Conservation (phyloP, 2,797 vertebrate species). For the Corythornis leucogaster region DNA sequence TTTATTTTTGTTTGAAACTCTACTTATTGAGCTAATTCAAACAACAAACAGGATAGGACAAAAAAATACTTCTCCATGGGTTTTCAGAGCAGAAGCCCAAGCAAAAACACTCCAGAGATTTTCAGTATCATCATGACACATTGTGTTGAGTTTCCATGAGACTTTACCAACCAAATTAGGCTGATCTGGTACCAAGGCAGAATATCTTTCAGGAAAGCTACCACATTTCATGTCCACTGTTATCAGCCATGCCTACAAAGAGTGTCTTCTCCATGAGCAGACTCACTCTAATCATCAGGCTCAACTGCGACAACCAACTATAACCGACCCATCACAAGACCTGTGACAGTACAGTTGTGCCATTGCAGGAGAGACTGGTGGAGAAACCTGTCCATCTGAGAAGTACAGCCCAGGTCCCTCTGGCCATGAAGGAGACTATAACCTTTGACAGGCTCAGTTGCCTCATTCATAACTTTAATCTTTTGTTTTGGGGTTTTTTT, state of each 20-base stretch:
- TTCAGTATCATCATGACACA: neutral
- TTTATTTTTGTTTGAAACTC: neutral
- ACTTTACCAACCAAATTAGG: neutral
- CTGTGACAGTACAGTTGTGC: accelerated
- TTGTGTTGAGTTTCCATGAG: neutral
- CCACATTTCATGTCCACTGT: neutral
- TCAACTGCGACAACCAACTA: accelerated
- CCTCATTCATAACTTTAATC: too few relatives aligned
- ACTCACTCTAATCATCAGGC: neutral
- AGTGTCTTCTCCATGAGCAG: neutral
- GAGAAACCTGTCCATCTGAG: neutral
- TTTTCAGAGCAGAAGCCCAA: neutral
- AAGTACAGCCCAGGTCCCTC: neutral
- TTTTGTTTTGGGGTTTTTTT: too few relatives aligned
- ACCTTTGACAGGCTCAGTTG: neutral
- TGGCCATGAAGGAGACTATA: neutral
- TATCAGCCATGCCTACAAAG: neutral
- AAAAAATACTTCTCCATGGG: neutral
- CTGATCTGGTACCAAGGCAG: neutral
- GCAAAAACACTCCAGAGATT: neutral
- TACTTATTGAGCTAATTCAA: neutral
- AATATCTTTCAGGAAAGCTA: neutral
- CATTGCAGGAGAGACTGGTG: neutral
- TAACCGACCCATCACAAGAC: neutral
- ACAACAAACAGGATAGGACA: neutral